phyloP scores from a whole-genome alignment of 2,797 vertebrate species.

The Oryzias dopingdopingensis region DNA sequence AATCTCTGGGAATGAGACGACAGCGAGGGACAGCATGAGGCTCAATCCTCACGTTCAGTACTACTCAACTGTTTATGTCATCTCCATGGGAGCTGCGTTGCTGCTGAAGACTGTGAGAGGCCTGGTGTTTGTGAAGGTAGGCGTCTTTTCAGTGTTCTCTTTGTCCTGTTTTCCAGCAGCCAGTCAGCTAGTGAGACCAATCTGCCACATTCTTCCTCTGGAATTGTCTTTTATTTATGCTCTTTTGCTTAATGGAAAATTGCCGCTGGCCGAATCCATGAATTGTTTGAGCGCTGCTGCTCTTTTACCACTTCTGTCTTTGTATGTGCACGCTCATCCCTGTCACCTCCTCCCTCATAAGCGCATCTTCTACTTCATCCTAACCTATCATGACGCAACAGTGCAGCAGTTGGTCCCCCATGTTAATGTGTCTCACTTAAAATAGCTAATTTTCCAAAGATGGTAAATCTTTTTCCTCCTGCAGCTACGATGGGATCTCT shows the following conservation, averaged over 20 bases:
- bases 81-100: slow-evolving; percentile 78
- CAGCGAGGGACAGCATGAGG: slow-evolving; percentile 69
- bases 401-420: slow-evolving; percentile 64
- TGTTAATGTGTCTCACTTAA: slow-evolving; percentile 71
- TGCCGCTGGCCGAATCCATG: slow-evolving; percentile 71
- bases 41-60: slow-evolving; percentile 79
- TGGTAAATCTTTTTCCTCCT: slow-evolving; percentile 65
- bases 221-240: slow-evolving; percentile 54
- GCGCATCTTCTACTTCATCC: slow-evolving; percentile 53
- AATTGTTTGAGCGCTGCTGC: slow-evolving; percentile 53
- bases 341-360: slow-evolving; percentile 51
- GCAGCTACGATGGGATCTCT: slow-evolving; percentile 67
- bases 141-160: not conserved
- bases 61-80: slow-evolving; percentile 75
- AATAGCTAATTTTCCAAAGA: slow-evolving; percentile 74
- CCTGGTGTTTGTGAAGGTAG: slow-evolving; percentile 83
- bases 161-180: slow-evolving; percentile 10
- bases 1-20: slow-evolving; percentile 72
- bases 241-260: slow-evolving; percentile 64
- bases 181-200: slow-evolving; percentile 7
- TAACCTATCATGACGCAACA: slow-evolving; percentile 70
- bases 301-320: slow-evolving; percentile 34
- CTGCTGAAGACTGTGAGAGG: slow-evolving; percentile 80
- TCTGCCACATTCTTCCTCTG: slow-evolving; percentile 22
- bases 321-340: not conserved